Percentiles rank a stretch among this genome's conserved stretches.
phyloP scores from a whole-genome alignment of 2,888 invertebrate genomes.

The Hydrotaea diabolus region DNA sequence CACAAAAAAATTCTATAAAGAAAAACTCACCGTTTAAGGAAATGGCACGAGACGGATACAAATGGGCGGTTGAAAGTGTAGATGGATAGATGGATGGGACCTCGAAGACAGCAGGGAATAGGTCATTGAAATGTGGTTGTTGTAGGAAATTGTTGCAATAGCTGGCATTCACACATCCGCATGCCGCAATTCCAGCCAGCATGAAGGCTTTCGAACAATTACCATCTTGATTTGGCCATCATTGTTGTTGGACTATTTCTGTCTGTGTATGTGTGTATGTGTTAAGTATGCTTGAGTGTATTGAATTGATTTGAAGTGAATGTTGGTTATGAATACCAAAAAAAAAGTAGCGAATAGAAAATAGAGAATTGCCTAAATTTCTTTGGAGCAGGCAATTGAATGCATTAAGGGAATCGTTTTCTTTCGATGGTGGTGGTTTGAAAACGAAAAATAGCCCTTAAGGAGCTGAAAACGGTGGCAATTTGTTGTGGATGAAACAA shows the following conservation, averaged over 20 bases:
- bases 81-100: background rate
- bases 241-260: background rate
- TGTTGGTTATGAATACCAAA: constrained; percentile 7
- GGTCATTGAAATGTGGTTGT: constrained; percentile 23
- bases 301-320: constrained; percentile 52
- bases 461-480: no score
- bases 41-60: background rate
- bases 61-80: constrained; percentile 11
- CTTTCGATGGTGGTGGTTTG: no score
- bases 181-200: background rate
- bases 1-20: background rate
- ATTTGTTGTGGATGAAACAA: no score
- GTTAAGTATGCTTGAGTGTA: constrained; percentile 52
- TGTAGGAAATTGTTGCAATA: constrained; percentile 44
- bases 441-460: background rate
- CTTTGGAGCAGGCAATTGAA: constrained; percentile 5
- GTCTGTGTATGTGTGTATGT: constrained; percentile 48
- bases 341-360: background rate
- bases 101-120: background rate
- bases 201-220: constrained; percentile 33
- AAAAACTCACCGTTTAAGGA: constrained; percentile 11
- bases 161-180: constrained; percentile 8
- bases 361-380: background rate
- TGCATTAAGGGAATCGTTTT: constrained; percentile 33
- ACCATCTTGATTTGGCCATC: background rate